Base-by-base conservation (phyloP, 2,888 invertebrate genomes). In the Plutella xylostella region DNA sequence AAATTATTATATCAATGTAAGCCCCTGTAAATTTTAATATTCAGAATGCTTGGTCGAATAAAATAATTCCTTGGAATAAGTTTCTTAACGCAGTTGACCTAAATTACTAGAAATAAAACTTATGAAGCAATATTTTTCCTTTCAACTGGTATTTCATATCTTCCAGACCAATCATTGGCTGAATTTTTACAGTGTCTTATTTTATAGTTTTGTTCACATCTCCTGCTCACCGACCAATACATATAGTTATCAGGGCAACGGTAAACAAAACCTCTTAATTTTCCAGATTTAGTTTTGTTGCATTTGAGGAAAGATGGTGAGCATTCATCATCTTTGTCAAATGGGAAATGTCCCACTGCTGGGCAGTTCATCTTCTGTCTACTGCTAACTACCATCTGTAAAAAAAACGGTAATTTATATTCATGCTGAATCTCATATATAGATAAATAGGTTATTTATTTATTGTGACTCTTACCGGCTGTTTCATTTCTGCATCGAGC, bases 191-290 rank as follows among this genome's bases (percentile, higher is more conserved):
- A 93, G 60, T 87, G 86, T 45, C 85, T 82, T 42, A 92, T 70
- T 60, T 86, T 86, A 37, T 80, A 72, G 0, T 79, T 75, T 35
- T 87, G 85, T 71, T 94, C 93, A 63, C 93, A 94, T 60, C 90
- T 85, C 68, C 89, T 87, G 55, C 92, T 93, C 3, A 91, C 87
- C 35, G 89, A 86, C 92, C 92, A 93, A 64, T 90, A 94, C 4
- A 89, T 85, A 56, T 88, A 92, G 35, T 89, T 89, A 56, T 88
- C 79, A 0, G 94, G 94, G 71, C 94, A 94, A 58, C 90, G 90
- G 65, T 90, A 89, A 12, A 94, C 77, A 56, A 87, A 88, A 14
- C 91, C 93, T 67, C 89, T 84, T 54, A 92, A 65, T 43, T 73
- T 83, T 38, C 78, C 84, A 1, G 75, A 62, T 51, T 78, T 76